Evolutionary conservation across 2,888 invertebrate genomes (phyloP), one percentile per base, ranked within the genome.

Genomic region (Rhodophaea formosa): DNA sequence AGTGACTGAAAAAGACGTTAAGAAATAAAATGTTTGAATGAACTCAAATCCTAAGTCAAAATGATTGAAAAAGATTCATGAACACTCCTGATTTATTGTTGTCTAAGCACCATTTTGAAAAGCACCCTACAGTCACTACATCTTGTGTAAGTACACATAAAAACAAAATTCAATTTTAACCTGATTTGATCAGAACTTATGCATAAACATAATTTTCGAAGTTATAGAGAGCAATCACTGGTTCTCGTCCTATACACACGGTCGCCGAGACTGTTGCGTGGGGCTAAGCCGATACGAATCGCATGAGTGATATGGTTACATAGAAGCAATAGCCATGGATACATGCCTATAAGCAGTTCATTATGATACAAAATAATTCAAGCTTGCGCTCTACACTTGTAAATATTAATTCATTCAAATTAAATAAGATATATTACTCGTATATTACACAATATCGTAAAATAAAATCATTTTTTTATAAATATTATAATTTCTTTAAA

Each of bases 361-460:
- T 51, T 80, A 77, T 73, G 70, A 75, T 79, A 82, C 74, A 77
- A 80, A 79, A 79, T 72, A 65, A 62, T 70, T 66, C 71, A 76
- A 76, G 70, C 72, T 73, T 76, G 72, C 72, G 71, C 70, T 74
- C 72, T 77, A 74, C 67, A 71, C 68, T 62, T 78, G 79, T 82
- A 81, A 83, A 82, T 79, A 80, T 75, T 72, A 84, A 79, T 80
- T 80, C 75, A 84, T 83, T 82, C 72, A 82, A 82, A 82, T 80
- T 84, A 80, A 84, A 84, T 82, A 82, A 79, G 69, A 79, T 82
- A 82, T 83, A 83, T 82, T 84, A 86, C 79, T 84, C 79, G 73
- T 85, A 82, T 82, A 75, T 80, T 84, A 83, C 82, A 85, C 72
- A 74, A 75, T 75, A 75, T 74, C 66, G 72, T 81, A 78, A 78